Evolutionary conservation across 2,797 vertebrate species (phyloP).

Genomic region (Enteromius radiatus): DNA sequence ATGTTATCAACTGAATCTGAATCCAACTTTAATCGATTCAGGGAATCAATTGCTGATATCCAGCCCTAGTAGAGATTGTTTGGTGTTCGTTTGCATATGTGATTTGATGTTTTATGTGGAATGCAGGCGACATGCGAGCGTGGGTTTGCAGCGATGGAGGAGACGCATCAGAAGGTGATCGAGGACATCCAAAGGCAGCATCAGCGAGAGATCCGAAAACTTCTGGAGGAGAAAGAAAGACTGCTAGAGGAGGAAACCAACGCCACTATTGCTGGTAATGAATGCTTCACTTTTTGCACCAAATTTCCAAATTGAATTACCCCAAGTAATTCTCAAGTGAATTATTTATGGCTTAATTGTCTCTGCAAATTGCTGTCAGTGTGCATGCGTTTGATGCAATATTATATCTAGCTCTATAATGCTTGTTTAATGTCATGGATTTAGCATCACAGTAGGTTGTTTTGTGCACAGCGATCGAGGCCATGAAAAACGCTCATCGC

Average conservation of each 20-base stretch:
- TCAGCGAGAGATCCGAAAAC: conserved; percentile 94
- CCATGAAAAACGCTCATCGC: conserved; percentile 98
- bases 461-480: conserved; percentile 87
- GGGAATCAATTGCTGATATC: background rate
- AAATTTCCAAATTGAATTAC: background rate
- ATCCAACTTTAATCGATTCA: background rate
- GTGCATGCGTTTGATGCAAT: background rate
- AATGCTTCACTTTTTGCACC: background rate
- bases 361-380: background rate
- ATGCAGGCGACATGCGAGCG: conserved; percentile 94
- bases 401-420: background rate
- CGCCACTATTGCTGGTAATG: conserved; percentile 94
- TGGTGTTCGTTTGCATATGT: background rate
- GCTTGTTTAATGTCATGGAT: background rate
- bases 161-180: conserved; percentile 95
- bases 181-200: conserved; percentile 96
- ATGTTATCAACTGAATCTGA: background rate
- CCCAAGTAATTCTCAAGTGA: background rate
- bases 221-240: conserved; percentile 93
- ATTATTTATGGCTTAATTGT: background rate
- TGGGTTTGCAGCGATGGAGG: conserved; percentile 97
- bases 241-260: conserved; percentile 95
- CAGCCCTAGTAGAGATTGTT: background rate
- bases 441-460: background rate
- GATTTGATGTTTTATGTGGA: conserved; percentile 10